A percentile compares a stretch with the other conserved stretches of the same genome.
phyloP scores from a whole-genome alignment of 2,888 invertebrate species.

The Galeruca laticollis region DNA sequence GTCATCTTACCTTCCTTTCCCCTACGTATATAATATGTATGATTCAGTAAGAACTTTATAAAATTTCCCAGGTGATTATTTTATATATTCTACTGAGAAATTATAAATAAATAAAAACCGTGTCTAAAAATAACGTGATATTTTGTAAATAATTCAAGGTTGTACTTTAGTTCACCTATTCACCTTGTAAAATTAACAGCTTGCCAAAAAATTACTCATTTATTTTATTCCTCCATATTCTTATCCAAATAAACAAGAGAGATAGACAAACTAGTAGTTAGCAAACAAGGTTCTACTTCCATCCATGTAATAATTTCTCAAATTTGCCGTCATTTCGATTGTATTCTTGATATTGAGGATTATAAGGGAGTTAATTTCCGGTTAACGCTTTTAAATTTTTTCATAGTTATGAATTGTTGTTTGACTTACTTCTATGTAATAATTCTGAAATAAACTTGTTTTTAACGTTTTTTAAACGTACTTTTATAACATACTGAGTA shows the following conservation, averaged over 20 bases:
- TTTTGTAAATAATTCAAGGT: slow-evolving; percentile 10
- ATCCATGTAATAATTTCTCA: not conserved
- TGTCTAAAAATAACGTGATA: not conserved
- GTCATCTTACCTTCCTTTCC: too few relatives aligned
- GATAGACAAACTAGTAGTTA: not conserved
- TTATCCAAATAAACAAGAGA: not conserved
- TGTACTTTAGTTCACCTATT: not conserved
- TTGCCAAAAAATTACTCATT: not conserved
- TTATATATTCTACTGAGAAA: not conserved
- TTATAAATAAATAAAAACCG: not conserved
- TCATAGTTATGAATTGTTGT: not conserved
- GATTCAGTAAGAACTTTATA: too few relatives aligned
- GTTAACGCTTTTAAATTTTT: not conserved
- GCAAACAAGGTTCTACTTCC: not conserved
- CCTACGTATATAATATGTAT: too few relatives aligned
- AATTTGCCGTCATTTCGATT: not conserved
- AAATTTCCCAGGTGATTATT: not conserved
- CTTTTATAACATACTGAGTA: not conserved
- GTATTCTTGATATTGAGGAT: not conserved
- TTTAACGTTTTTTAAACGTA: not conserved
- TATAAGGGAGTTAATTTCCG: not conserved
- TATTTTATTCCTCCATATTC: not conserved
- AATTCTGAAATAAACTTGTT: not conserved
- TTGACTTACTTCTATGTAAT: not conserved
- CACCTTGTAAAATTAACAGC: not conserved